phyloP scores from a whole-genome alignment of 2,888 invertebrate species.

The Watsonalla binaria region DNA sequence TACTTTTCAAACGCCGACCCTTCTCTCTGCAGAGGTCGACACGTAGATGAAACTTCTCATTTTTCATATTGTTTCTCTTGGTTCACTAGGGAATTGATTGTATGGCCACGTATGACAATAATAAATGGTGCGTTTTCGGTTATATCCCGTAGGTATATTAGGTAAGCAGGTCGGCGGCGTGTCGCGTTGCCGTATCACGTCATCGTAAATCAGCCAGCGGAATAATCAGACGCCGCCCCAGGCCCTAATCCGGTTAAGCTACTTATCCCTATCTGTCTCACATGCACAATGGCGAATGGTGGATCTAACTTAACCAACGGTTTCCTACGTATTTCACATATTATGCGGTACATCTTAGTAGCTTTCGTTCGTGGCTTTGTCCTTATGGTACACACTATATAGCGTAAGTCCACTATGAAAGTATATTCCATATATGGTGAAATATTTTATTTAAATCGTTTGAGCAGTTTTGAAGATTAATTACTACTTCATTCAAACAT shows the following conservation, averaged over 20 bases:
- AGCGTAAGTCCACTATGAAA: too few relatives aligned
- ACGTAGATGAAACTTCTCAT: constrained; percentile 43
- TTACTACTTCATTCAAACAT: too few relatives aligned
- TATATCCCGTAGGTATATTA: constrained; percentile 42
- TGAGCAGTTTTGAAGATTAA: too few relatives aligned
- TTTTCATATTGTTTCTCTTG: constrained; percentile 53
- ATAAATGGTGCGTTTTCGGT: constrained; percentile 62
- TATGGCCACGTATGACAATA: constrained; percentile 55
- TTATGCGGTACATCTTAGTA: background rate
- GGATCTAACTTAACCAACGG: constrained; percentile 38
- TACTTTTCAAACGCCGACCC: constrained; percentile 25
- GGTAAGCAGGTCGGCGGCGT: constrained; percentile 51
- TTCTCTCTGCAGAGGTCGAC: constrained; percentile 53
- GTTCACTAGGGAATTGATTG: constrained; percentile 48
- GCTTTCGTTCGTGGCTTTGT: too few relatives aligned
- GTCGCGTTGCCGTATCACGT: constrained; percentile 56
- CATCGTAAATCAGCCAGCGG: constrained; percentile 72
- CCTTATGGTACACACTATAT: too few relatives aligned
- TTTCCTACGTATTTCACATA: constrained; percentile 29
- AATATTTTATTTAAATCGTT: too few relatives aligned
- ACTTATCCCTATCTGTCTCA: constrained; percentile 63
- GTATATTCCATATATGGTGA: too few relatives aligned
- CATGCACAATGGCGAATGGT: constrained; percentile 60
- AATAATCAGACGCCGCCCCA: constrained; percentile 67
- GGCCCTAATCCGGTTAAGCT: constrained; percentile 68